These are phyloP conservation scores for Chalcis sispes DNA, from an alignment of 2,888 invertebrate species.

Conservation along the genomic window DNA sequence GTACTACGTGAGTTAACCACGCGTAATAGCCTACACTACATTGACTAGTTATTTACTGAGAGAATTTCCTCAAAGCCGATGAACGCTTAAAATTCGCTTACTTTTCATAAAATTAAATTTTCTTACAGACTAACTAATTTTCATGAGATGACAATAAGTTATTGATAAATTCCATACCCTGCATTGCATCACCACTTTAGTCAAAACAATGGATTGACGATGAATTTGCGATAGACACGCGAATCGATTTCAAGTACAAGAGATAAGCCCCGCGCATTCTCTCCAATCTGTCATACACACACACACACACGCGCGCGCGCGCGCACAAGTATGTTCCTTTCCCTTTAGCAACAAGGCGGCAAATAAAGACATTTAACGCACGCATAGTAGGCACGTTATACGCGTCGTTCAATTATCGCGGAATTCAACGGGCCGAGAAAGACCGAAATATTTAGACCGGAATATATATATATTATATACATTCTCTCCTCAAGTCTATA, in stretches of 20 bases:
- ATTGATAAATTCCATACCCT: too few species aligned
- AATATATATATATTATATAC: neutral
- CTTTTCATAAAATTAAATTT: too few species aligned
- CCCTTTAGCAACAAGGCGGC: neutral
- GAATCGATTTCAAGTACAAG: constrained; percentile 12
- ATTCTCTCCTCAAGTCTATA: neutral
- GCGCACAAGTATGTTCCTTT: neutral
- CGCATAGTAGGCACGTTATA: too few species aligned
- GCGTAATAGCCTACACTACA: too few species aligned
- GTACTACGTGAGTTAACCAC: too few species aligned
- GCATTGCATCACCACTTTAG: neutral
- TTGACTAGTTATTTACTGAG: too few species aligned
- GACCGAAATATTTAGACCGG: too few species aligned
- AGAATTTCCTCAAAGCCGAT: too few species aligned
- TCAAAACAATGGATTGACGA: neutral
- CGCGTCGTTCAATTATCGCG: constrained; percentile 40
- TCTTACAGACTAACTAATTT: too few species aligned
- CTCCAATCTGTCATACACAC: neutral
- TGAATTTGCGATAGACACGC: neutral
- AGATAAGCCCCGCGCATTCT: neutral
- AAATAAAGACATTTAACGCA: constrained; percentile 40
- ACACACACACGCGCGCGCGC: too few species aligned
- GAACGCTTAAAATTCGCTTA: too few species aligned
- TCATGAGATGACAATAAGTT: too few species aligned
- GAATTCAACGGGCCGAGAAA: constrained; percentile 24